Evolutionary conservation across 2,797 vertebrate species (phyloP).

Genomic region (Neostethus bicornis): DNA sequence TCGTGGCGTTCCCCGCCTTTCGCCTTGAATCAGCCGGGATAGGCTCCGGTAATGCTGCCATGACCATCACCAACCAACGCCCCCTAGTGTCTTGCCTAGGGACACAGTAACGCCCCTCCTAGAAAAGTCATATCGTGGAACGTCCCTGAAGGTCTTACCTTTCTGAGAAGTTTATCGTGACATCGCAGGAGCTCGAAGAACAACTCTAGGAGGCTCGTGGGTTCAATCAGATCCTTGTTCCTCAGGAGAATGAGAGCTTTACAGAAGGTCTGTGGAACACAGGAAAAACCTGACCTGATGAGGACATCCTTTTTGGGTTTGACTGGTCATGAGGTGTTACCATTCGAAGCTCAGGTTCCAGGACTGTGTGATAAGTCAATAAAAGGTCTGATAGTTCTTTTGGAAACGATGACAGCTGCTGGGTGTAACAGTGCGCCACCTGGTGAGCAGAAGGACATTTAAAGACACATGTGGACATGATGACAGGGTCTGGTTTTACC

Average conservation of each 20-base stretch:
- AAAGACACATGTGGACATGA: no score
- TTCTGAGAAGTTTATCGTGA: constrained; percentile 92
- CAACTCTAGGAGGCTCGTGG: constrained; percentile 89
- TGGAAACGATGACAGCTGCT: constrained; percentile 88
- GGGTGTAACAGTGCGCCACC: constrained; percentile 91
- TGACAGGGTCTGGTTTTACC: no score
- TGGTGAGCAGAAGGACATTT: constrained; percentile 55
- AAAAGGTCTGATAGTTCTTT: constrained; percentile 90
- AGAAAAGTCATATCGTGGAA: no score
- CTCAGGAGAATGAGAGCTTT: constrained; percentile 92
- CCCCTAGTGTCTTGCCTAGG: not conserved
- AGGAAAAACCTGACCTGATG: not conserved
- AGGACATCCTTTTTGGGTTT: not conserved
- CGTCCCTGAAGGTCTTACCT: constrained; percentile 78
- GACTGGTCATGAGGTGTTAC: constrained; percentile 70
- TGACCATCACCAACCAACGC: no score
- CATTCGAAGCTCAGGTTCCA: constrained; percentile 92
- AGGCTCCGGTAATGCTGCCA: no score
- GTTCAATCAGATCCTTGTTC: constrained; percentile 92
- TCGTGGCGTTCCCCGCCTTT: no score
- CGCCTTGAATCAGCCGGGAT: no score
- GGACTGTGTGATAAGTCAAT: constrained; percentile 85
- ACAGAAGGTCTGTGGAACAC: constrained; percentile 87
- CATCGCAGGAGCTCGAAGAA: constrained; percentile 97
- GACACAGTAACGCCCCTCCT: no score